phyloP scores from a whole-genome alignment of 2,113 vertebrate species.

The Menidia beryllina region DNA sequence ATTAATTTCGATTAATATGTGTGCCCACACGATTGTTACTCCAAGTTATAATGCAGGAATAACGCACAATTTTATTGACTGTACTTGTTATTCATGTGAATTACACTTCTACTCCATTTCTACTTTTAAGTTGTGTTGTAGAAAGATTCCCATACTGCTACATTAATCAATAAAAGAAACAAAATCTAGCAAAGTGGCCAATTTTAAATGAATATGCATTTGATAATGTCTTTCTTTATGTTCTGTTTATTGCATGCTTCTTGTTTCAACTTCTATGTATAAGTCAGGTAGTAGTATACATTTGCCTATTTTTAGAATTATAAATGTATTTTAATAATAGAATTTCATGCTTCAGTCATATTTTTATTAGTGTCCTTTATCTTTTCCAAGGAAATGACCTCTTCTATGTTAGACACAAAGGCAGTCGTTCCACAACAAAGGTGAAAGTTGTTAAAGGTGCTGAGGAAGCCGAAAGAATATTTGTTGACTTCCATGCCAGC shows the following conservation, averaged over 20 bases:
- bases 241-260: neutral
- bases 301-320: neutral
- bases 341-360: neutral
- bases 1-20: too few relatives aligned
- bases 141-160: too few relatives aligned
- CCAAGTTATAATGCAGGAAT: too few relatives aligned
- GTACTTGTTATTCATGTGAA: too few relatives aligned
- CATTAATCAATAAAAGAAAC: neutral
- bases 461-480: neutral
- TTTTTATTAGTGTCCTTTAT: neutral
- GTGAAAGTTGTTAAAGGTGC: neutral
- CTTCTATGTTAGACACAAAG: neutral
- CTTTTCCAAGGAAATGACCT: neutral
- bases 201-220: constrained; percentile 5
- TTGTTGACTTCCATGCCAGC: neutral
- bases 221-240: neutral
- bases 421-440: neutral
- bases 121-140: too few relatives aligned
- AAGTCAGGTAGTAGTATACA: neutral
- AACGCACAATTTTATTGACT: too few relatives aligned
- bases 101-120: too few relatives aligned
- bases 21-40: too few relatives aligned
- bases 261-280: neutral
- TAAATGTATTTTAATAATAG: neutral
- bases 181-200: neutral